A percentile compares a stretch with the other conserved stretches of the same genome.
Conservation (phyloP, 2,888 invertebrate species). For the Tridacna crocea region DNA sequence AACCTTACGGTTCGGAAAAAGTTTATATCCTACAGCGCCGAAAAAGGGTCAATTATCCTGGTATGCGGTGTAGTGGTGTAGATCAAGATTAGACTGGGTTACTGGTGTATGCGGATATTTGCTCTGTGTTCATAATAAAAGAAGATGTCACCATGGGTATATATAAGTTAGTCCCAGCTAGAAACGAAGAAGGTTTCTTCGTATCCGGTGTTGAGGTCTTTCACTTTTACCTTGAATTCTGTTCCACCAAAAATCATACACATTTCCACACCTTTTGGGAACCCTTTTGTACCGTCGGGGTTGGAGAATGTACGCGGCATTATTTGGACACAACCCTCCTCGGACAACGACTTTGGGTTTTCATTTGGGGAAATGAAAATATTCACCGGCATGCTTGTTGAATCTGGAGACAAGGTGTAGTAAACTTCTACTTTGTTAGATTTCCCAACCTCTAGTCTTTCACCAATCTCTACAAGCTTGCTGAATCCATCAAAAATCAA, state of each 20-base stretch:
- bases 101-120: too few species aligned
- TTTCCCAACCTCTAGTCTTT: constrained; percentile 2
- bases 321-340: not conserved
- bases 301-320: not conserved
- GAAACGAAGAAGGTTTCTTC: constrained; percentile 11
- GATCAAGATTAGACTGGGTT: too few species aligned
- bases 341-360: not conserved
- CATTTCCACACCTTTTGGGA: not conserved
- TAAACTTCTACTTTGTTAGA: constrained; percentile 2
- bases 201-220: not conserved
- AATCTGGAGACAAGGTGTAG: not conserved
- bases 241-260: constrained; percentile 20
- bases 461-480: not conserved
- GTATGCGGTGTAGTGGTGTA: too few species aligned
- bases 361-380: constrained; percentile 11
- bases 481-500: not conserved
- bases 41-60: too few species aligned
- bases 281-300: not conserved
- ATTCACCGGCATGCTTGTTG: not conserved
- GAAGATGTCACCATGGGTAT: too few species aligned
- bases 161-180: constrained; percentile 5
- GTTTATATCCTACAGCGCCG: too few species aligned
- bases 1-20: too few species aligned
- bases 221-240: constrained; percentile 3
- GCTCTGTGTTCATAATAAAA: too few species aligned